Percentiles rank a stretch among this genome's conserved stretches.
Conservation (phyloP, 2,888 invertebrate species). For the Lapara coniferarum region DNA sequence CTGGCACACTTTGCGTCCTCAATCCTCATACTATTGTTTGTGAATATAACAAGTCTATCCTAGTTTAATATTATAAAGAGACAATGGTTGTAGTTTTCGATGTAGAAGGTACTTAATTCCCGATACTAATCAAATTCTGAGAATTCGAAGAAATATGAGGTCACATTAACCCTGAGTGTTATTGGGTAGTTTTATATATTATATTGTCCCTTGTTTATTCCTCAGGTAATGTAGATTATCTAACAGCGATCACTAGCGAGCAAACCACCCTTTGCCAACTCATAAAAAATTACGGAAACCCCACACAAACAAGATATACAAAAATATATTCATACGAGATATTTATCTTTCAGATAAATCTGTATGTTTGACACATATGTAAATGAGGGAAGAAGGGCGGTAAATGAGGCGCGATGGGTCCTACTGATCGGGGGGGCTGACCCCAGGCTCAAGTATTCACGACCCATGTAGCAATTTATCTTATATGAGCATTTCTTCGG, state of each 20-base stretch:
- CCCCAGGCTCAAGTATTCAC: background rate
- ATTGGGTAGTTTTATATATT: too few species aligned
- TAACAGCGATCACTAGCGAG: too few species aligned
- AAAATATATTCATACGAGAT: conserved; percentile 17
- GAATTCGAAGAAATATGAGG: too few species aligned
- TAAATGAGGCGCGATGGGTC: conserved; percentile 22
- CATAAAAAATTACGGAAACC: background rate
- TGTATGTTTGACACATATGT: conserved; percentile 19
- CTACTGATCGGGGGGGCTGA: conserved; percentile 8
- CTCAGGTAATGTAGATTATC: too few species aligned
- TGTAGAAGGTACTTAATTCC: too few species aligned
- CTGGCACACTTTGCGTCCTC: too few species aligned
- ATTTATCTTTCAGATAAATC: conserved; percentile 11
- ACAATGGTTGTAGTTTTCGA: background rate
- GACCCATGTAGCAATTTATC: conserved; percentile 12
- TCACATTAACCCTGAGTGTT: background rate
- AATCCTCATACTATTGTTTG: too few species aligned
- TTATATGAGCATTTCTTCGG: background rate
- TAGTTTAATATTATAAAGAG: background rate
- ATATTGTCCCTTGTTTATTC: too few species aligned
- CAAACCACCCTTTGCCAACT: background rate
- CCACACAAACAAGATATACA: background rate
- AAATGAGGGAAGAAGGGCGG: conserved; percentile 16
- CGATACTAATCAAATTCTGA: too few species aligned
- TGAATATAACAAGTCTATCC: too few species aligned